Evolutionary conservation across 1,140 invertebrate species (phyloP).

Genomic region (Orius laevigatus): DNA sequence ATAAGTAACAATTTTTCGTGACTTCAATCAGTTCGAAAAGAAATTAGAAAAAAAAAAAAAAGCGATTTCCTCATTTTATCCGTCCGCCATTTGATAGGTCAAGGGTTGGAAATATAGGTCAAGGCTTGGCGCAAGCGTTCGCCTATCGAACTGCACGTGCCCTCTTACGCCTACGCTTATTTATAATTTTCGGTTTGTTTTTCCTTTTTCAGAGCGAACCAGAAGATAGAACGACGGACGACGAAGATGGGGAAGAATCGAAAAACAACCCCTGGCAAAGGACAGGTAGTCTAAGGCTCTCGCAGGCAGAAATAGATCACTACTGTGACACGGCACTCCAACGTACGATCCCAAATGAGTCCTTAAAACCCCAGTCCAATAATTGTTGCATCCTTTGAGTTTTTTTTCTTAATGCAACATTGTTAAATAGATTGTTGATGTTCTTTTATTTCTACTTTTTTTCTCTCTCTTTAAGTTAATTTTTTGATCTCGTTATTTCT

Average conservation of each 20-base stretch:
- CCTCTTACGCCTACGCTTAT: too few species aligned
- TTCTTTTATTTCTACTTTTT: background rate
- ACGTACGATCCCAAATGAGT: conserved; percentile 33
- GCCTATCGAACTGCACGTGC: too few species aligned
- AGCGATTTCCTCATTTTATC: too few species aligned
- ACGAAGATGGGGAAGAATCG: conserved; percentile 28
- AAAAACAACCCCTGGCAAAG: conserved; percentile 20
- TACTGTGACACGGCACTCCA: conserved; percentile 60
- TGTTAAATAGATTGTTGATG: too few species aligned
- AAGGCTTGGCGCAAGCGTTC: too few species aligned
- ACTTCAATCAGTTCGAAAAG: too few species aligned
- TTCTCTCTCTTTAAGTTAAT: background rate
- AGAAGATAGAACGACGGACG: conserved; percentile 25
- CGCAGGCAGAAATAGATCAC: conserved; percentile 52
- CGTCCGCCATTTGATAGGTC: too few species aligned
- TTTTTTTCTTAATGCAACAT: too few species aligned
- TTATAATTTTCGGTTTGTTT: conserved; percentile 4
- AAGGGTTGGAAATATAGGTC: too few species aligned
- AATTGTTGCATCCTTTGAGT: conserved; percentile 11
- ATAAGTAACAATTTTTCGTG: too few species aligned
- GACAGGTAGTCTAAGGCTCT: conserved; percentile 21
- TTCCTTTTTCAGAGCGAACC: conserved; percentile 18
- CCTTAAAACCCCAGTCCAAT: background rate
- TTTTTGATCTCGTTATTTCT: background rate
- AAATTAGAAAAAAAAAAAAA: too few species aligned